These are phyloP conservation scores for Cheilosia scutellata DNA, from an alignment of 2,888 invertebrate genomes.

Conservation along the genomic window DNA sequence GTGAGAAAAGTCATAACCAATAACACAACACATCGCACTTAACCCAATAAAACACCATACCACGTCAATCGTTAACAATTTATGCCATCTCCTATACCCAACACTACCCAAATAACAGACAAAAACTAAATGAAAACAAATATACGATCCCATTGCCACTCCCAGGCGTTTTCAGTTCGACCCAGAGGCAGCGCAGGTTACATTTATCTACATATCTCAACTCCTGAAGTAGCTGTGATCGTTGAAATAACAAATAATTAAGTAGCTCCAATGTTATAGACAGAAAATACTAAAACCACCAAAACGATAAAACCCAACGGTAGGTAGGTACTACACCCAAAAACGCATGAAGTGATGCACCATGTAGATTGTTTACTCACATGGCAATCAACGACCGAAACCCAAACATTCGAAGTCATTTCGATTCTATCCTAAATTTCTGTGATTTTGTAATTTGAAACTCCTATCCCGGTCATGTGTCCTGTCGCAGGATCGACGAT, in stretches of 20 bases:
- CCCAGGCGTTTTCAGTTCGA: slow-evolving; percentile 28
- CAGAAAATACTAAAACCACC: slow-evolving; percentile 36
- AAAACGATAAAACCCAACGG: slow-evolving; percentile 42
- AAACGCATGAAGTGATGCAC: slow-evolving; percentile 18
- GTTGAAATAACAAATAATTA: slow-evolving; percentile 70
- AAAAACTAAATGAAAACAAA: slow-evolving; percentile 52
- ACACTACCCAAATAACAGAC: slow-evolving; percentile 11
- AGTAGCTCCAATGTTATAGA: slow-evolving; percentile 54
- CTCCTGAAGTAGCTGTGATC: slow-evolving; percentile 73
- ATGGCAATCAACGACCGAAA: slow-evolving; percentile 73
- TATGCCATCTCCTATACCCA: background rate
- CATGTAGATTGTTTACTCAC: slow-evolving; percentile 69
- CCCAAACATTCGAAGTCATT: slow-evolving; percentile 69
- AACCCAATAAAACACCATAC: slow-evolving; percentile 38
- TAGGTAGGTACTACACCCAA: slow-evolving; percentile 7
- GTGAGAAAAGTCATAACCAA: slow-evolving; percentile 40
- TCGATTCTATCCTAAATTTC: slow-evolving; percentile 38
- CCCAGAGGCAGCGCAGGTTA: background rate
- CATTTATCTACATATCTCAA: slow-evolving; percentile 8
- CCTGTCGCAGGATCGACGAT: slow-evolving; percentile 49
- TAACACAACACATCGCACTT: slow-evolving; percentile 21
- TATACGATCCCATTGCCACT: slow-evolving; percentile 8
- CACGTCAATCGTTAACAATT: slow-evolving; percentile 13
- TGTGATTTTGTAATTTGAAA: slow-evolving; percentile 65
- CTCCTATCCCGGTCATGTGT: slow-evolving; percentile 35